These are phyloP conservation scores for Notocelia uddmanniana DNA, from an alignment of 2,888 invertebrate species.

Conservation along the genomic window DNA sequence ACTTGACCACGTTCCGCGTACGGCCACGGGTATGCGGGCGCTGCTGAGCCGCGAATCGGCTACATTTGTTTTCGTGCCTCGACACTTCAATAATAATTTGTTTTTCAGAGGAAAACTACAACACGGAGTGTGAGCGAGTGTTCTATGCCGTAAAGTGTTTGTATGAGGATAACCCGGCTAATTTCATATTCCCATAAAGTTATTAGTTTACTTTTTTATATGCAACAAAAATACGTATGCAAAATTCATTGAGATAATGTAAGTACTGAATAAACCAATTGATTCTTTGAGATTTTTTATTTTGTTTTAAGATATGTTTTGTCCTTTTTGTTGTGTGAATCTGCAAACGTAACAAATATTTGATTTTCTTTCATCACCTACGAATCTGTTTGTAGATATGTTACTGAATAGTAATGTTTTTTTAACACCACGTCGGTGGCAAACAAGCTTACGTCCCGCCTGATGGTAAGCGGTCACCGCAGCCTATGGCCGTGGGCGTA, in stretches of 20 bases:
- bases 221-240: not conserved
- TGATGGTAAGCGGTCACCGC: too few species aligned
- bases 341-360: not conserved
- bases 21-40: too few species aligned
- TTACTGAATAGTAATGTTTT: too few species aligned
- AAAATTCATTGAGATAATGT: too few species aligned
- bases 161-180: conserved; percentile 70
- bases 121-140: conserved; percentile 70
- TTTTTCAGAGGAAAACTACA: conserved; percentile 74
- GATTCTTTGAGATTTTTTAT: not conserved
- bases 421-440: too few species aligned
- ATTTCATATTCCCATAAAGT: conserved; percentile 70
- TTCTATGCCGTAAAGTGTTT: conserved; percentile 73
- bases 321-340: not conserved
- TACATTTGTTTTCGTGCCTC: too few species aligned
- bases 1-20: too few species aligned
- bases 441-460: too few species aligned
- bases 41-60: too few species aligned
- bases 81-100: too few species aligned
- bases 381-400: too few species aligned
- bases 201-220: not conserved
- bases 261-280: not conserved
- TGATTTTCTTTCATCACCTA: not conserved
- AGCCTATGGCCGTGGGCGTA: too few species aligned
- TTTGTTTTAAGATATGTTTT: not conserved